A percentile compares a stretch with the other conserved stretches of the same genome.
Conservation (phyloP, 2,113 vertebrate species). For the Mormoops blainvillei region DNA sequence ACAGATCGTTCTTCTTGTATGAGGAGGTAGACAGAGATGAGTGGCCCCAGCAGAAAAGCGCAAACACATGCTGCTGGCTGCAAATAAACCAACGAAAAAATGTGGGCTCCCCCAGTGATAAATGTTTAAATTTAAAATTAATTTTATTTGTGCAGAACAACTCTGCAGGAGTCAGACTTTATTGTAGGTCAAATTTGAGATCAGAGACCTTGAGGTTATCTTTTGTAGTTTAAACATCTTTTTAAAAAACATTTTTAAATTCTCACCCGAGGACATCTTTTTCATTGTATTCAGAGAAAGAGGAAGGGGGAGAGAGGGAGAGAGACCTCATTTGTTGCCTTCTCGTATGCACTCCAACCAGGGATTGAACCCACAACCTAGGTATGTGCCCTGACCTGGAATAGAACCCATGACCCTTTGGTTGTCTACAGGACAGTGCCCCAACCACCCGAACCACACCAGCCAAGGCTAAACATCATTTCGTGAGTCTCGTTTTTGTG, state of each 20-base stretch:
- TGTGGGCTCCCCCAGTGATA: neutral
- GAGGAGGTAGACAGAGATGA: neutral
- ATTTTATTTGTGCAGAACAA: constrained; percentile 8
- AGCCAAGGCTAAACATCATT: neutral
- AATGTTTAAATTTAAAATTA: neutral
- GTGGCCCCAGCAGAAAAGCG: neutral
- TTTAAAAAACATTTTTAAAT: neutral
- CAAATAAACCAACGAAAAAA: neutral
- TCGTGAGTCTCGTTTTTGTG: neutral
- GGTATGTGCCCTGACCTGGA: no score
- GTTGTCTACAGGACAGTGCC: no score
- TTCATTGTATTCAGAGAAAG: no score
- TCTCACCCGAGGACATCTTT: no score
- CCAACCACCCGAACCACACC: no score
- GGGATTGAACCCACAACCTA: no score
- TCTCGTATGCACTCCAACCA: no score
- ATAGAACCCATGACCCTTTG: no score
- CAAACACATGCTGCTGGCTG: neutral
- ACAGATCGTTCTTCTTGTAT: neutral
- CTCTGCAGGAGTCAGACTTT: neutral
- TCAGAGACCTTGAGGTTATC: neutral
- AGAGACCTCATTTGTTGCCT: no score
- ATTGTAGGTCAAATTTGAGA: neutral
- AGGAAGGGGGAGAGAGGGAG: no score
- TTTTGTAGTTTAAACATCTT: neutral